Percentiles rank a stretch among this genome's conserved stretches.
Evolutionary conservation across 2,113 vertebrate genomes (phyloP).

Genomic region (Capreolus pygargus): DNA sequence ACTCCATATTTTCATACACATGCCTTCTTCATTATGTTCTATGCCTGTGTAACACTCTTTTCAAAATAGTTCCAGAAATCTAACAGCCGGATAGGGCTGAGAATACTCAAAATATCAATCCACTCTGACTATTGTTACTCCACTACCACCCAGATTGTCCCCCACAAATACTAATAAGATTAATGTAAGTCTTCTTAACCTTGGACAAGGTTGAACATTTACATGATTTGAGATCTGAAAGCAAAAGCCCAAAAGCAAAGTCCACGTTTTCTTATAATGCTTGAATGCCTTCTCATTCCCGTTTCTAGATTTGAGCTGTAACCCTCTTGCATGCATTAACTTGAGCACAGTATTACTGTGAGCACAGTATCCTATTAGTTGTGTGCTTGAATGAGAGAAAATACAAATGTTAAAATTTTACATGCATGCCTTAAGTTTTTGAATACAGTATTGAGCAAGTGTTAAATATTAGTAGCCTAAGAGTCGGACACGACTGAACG

Average conservation of each 20-base stretch:
- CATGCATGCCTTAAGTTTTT: not conserved
- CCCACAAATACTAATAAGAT: not conserved
- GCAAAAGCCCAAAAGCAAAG: slow-evolving; percentile 8
- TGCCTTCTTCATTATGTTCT: not conserved
- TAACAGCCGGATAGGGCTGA: not conserved
- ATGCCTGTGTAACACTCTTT: not conserved
- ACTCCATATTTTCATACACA: slow-evolving; percentile 10
- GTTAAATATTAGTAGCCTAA: not conserved
- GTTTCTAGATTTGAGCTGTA: not conserved
- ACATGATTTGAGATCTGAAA: slow-evolving; percentile 5
- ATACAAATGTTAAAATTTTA: not conserved
- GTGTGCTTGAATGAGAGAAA: not conserved
- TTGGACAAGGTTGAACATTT: not conserved
- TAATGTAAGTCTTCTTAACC: not conserved
- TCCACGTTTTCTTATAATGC: not conserved
- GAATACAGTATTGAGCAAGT: not conserved
- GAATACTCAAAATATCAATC: not conserved
- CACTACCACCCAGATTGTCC: not conserved
- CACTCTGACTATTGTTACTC: not conserved
- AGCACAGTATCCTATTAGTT: not conserved
- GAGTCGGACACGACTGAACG: too few relatives aligned
- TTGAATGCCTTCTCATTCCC: not conserved
- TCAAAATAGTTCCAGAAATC: slow-evolving; percentile 13
- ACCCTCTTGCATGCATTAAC: not conserved
- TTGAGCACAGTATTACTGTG: not conserved